Evolutionary conservation across 2,113 vertebrate species (phyloP), one percentile per base, ranked within the genome.

Genomic region (Carassius auratus): DNA sequence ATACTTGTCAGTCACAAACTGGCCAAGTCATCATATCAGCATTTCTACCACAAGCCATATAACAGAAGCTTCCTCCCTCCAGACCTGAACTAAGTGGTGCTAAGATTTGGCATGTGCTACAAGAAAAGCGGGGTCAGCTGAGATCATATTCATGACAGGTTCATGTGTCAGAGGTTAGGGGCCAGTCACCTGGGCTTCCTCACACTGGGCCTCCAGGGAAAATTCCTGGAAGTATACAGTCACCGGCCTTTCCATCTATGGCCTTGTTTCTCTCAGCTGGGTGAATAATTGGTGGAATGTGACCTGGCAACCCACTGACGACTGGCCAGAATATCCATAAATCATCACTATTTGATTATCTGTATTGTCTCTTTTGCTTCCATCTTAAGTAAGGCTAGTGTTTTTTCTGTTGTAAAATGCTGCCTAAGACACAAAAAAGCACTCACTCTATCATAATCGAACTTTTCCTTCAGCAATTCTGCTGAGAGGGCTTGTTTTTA

Each of bases 181-280:
- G 80, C 68, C 64, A 78, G 79, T 77, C 33, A 84, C 33, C 57
- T 80, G 64, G 50, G 84, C 30, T 85, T 85, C 83, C 69, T 71
- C 36, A 8, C 52, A 36, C 76, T 71, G 76, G 64, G 50, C 38
- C 33, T 48, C 38, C n/a, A 64, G 59, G 59, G 69, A 74, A 86
- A 50, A 86, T 68, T 86, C 79, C 71, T 82, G 55, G 7, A 36
- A 59, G 75, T 83, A 50, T 83, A 57, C 83, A 80, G 59, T 81
- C 64, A 10, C 42, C 4, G 5, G 17, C 17, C 15, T 15, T 76
- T 73, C 36, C 61, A 69, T 78, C 74, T 69, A 86, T 30, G 68
- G 81, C 57, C 19, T 55, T 21, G 33, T 8, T 45, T 3, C n/a
- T 55, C 23, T 50, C 14, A 21, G 26, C 62, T 71, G 69, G 30